These are phyloP conservation scores for Garrulus glandarius DNA, from an alignment of 2,797 vertebrate genomes.

Conservation along the genomic window DNA sequence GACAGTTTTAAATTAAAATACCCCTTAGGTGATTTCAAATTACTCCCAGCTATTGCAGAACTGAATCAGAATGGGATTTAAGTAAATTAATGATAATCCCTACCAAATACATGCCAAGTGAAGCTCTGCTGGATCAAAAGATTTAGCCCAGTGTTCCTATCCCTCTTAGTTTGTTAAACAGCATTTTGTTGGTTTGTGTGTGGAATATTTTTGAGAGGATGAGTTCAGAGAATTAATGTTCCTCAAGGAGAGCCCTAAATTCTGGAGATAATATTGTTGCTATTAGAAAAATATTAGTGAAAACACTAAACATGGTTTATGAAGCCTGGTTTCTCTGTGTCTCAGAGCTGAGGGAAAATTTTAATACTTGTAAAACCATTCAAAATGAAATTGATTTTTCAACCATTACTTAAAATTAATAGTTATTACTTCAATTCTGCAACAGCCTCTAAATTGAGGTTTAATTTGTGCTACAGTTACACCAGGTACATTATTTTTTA, in stretches of 20 bases:
- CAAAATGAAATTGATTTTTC: not conserved
- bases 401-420: not conserved
- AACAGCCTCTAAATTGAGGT: not conserved
- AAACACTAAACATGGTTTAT: not conserved
- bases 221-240: conserved; percentile 2
- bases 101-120: not conserved
- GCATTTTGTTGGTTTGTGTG: not conserved
- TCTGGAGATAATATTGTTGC: not conserved
- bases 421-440: not conserved
- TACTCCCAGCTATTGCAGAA: conserved; percentile 10
- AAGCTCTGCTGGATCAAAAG: conserved; percentile 44
- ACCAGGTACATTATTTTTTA: not conserved
- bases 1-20: conserved; percentile 20
- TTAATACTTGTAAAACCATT: not conserved
- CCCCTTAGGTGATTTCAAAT: conserved; percentile 21
- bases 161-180: conserved; percentile 1
- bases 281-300: not conserved
- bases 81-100: conserved; percentile 40
- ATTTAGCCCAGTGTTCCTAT: conserved; percentile 27
- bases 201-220: conserved; percentile 24
- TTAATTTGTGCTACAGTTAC: not conserved
- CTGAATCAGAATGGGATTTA: conserved; percentile 21
- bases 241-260: not conserved
- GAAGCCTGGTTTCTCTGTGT: not conserved
- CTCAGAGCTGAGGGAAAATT: not conserved